Base-by-base conservation (phyloP, 2,797 vertebrate species). In the Aulostomus chinensis region DNA sequence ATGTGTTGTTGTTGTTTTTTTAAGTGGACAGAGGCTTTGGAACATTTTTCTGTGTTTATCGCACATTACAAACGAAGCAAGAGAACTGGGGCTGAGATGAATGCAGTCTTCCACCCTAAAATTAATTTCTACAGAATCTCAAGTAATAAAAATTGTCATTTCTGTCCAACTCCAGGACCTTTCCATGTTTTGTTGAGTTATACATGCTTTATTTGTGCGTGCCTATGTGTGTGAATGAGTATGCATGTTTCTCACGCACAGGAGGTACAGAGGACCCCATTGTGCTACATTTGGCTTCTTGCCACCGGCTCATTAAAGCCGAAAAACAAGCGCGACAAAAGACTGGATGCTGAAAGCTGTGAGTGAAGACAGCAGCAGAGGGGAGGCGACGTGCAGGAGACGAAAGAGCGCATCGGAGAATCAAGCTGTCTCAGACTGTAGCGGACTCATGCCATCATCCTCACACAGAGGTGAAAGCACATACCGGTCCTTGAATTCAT, bases 401-500 rank as follows among this genome's bases (percentile, higher is more conserved):
- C n/a, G n/a, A n/a, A n/a, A n/a, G 10, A 4, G 15, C 29, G 21
- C 16, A 16, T n/a, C 12, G 5, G 15, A 24, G 2, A 18, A 4
- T 33, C 5, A 15, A 3, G 5, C 12, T 24, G 4, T 55, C 12
- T 25, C 2, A 6, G 4, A 9, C 13, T 35, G 9, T 45, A 26
- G 21, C 25, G 32, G 22, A 17, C 28, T 18, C 16, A 15, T 10
- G 13, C 18, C 9, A 34, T 9, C n/a, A n/a, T n/a, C n/a, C n/a
- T n/a, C n/a, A n/a, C n/a, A n/a, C n/a, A 12, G 4, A 14, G 7
- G 25, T 11, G 4, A 2, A 18, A 53, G 8, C 3, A 50, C 93
- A 85, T 81, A 97, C 97, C 91, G 91, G 66, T 73, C 84, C 50
- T 73, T 87, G 51, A 90, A 91, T 30, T 61, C 61, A 21, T 62